These are phyloP conservation scores for Trichonephila inaurata DNA, from an alignment of 1,140 invertebrate genomes.

Conservation along the genomic window DNA sequence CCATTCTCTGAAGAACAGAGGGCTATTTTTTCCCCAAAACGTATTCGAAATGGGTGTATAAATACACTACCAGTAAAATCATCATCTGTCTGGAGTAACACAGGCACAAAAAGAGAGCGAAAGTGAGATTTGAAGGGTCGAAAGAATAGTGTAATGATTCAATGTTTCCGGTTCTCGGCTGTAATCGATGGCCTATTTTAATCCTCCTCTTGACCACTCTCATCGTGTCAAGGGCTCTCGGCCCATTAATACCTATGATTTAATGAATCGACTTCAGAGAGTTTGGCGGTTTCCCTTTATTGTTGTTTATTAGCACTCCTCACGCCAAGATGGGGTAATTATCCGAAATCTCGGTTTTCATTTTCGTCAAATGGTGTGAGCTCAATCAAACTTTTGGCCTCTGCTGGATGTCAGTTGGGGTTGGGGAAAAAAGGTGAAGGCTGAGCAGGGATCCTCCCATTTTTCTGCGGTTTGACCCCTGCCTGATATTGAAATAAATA, in stretches of 20 bases:
- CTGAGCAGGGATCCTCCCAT: neutral
- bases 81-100: too few species aligned
- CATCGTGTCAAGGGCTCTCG: constrained; percentile 32
- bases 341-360: neutral
- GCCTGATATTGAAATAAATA: too few species aligned
- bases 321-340: neutral
- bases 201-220: neutral
- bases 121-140: constrained; percentile 6
- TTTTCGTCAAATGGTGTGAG: neutral
- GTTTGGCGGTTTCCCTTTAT: neutral
- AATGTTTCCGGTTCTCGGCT: constrained; percentile 31
- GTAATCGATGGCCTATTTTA: constrained; percentile 48
- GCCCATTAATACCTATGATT: neutral
- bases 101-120: neutral
- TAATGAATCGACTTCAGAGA: neutral
- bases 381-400: neutral
- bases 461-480: too few species aligned
- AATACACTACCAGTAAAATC: too few species aligned
- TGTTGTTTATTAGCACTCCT: too few species aligned
- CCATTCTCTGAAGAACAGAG: too few species aligned
- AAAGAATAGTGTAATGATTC: neutral
- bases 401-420: neutral
- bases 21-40: too few species aligned
- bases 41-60: too few species aligned
- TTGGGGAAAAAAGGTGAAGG: neutral